A percentile compares a stretch with the other conserved stretches of the same genome.
These are phyloP conservation scores for Poeciliopsis turneri DNA, from an alignment of 2,797 vertebrate species.

Conservation along the genomic window DNA sequence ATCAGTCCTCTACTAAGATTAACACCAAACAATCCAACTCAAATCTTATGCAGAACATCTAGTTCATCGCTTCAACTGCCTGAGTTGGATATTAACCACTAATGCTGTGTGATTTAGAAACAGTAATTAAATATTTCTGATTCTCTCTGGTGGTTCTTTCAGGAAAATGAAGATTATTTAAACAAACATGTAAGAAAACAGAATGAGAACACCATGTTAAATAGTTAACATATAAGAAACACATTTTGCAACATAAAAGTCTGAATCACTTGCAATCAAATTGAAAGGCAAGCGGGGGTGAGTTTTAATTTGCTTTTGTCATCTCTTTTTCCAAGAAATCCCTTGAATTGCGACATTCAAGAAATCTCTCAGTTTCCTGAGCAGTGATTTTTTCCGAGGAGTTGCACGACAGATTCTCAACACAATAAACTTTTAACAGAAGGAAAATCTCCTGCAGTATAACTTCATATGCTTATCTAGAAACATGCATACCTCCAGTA, in stretches of 20 bases:
- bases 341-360: background rate
- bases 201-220: no score
- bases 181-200: background rate
- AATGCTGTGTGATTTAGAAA: background rate
- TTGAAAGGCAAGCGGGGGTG: background rate
- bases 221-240: background rate
- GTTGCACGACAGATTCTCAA: background rate
- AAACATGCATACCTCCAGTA: background rate
- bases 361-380: background rate
- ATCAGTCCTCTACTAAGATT: background rate
- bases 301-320: constrained; percentile 1
- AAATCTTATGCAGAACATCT: background rate
- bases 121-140: background rate
- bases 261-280: background rate
- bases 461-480: background rate
- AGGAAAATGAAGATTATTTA: background rate
- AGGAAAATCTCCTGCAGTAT: background rate
- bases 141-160: background rate
- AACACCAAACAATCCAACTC: background rate
- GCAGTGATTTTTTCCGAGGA: background rate
- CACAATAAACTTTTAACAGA: background rate
- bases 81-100: background rate
- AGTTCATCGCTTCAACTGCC: background rate
- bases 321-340: background rate
- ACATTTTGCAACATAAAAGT: background rate